These are phyloP conservation scores for Novumbra hubbsi DNA, from an alignment of 2,797 vertebrate genomes.

Conservation along the genomic window DNA sequence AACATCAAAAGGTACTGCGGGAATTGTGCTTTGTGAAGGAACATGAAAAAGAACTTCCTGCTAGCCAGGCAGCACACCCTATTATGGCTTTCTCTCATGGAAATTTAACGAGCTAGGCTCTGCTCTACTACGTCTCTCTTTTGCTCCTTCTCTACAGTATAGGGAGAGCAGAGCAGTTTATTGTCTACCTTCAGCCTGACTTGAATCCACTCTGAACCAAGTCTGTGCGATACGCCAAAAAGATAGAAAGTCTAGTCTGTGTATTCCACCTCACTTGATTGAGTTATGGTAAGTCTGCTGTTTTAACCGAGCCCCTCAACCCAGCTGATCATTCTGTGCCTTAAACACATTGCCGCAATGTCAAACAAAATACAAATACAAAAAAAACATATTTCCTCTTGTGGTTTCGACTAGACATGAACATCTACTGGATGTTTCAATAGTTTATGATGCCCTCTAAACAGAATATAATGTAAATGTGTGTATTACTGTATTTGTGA, in stretches of 20 bases:
- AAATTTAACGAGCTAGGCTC: conserved; percentile 2
- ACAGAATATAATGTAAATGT: background rate
- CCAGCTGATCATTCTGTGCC: background rate
- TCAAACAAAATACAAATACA: background rate
- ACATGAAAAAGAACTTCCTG: conserved; percentile 56
- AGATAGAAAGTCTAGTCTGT: background rate
- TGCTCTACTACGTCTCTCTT: background rate
- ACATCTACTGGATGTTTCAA: background rate
- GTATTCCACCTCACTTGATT: background rate
- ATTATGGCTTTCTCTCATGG: conserved; percentile 36
- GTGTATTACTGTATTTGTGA: background rate
- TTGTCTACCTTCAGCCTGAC: background rate
- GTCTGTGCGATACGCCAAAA: background rate
- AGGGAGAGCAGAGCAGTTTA: background rate
- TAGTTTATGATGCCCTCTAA: background rate
- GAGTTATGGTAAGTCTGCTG: background rate
- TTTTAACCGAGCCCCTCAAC: background rate
- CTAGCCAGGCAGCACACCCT: conserved; percentile 29
- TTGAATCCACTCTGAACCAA: background rate
- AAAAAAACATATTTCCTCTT: background rate
- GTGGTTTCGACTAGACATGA: background rate
- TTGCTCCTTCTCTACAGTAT: background rate
- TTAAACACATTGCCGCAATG: background rate
- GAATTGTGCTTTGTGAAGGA: conserved; percentile 18
- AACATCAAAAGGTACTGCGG: conserved; percentile 46